phyloP scores from a whole-genome alignment of 2,888 invertebrate species.

The Torymus auratus region DNA sequence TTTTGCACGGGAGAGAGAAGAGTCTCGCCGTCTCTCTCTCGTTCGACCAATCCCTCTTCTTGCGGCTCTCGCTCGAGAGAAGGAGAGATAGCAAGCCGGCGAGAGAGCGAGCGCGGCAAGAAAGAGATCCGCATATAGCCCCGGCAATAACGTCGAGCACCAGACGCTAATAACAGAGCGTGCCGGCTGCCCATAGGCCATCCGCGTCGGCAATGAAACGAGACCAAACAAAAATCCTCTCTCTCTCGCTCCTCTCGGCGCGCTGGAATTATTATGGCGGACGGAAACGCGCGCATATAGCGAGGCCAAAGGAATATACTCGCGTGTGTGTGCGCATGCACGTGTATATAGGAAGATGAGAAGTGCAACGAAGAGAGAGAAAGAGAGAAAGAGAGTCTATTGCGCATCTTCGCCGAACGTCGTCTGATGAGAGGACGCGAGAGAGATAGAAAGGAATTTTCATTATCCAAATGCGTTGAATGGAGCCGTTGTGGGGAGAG shows the following conservation, averaged over 20 bases:
- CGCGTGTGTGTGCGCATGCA: slow-evolving; percentile 37
- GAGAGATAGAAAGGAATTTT: slow-evolving; percentile 52
- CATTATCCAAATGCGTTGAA: slow-evolving; percentile 52
- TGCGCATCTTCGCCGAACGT: slow-evolving; percentile 16
- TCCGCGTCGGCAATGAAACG: slow-evolving; percentile 73
- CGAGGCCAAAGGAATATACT: slow-evolving; percentile 50
- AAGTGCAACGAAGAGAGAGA: slow-evolving; percentile 29
- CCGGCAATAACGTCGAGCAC: slow-evolving; percentile 76
- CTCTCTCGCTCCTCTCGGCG: slow-evolving; percentile 61
- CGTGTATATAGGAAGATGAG: slow-evolving; percentile 49
- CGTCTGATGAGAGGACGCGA: background rate
- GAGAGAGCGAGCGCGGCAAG: slow-evolving; percentile 31
- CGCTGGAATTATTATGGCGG: slow-evolving; percentile 76
- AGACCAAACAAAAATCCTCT: slow-evolving; percentile 75
- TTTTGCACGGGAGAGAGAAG: slow-evolving; percentile 44
- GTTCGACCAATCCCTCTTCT: slow-evolving; percentile 58
- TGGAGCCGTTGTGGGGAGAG: slow-evolving; percentile 43
- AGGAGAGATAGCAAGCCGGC: slow-evolving; percentile 54
- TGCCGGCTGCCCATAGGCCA: slow-evolving; percentile 76
- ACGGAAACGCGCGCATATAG: slow-evolving; percentile 65
- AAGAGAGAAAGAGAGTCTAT: background rate
- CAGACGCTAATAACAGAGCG: slow-evolving; percentile 77
- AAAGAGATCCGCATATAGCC: slow-evolving; percentile 70
- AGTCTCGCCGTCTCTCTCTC: slow-evolving; percentile 39
- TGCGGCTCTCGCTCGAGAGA: slow-evolving; percentile 55